Evolutionary conservation across 2,113 vertebrate genomes (phyloP).

Genomic region (Rissa tridactyla): DNA sequence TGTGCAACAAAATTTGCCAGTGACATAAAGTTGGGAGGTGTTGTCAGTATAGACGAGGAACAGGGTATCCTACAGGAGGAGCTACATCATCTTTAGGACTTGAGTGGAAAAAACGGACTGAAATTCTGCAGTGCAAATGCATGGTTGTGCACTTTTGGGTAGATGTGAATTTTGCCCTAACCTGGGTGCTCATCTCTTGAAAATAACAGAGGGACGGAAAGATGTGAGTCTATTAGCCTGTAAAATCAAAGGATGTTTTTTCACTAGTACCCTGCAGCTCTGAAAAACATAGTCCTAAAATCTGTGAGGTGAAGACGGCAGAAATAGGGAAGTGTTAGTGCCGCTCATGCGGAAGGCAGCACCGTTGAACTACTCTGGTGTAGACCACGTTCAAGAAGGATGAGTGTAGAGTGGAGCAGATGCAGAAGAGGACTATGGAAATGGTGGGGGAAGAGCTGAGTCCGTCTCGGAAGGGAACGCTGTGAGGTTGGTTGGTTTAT

Average conservation of each 20-base stretch:
- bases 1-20: not conserved
- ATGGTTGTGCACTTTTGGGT: not conserved
- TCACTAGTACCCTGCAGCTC: not conserved
- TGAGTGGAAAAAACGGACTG: not conserved
- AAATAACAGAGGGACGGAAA: not conserved
- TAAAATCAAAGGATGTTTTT: not conserved
- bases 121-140: not conserved
- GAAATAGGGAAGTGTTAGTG: not conserved
- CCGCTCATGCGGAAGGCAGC: not conserved
- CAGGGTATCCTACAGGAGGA: not conserved
- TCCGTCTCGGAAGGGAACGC: fast-evolving
- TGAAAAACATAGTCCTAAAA: not conserved
- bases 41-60: not conserved
- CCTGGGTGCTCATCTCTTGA: not conserved
- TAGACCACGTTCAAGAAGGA: not conserved
- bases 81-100: not conserved
- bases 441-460: not conserved
- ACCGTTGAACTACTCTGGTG: not conserved
- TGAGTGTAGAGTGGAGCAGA: not conserved
- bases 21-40: not conserved
- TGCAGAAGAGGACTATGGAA: not conserved
- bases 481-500: not conserved
- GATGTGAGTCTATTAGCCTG: not conserved
- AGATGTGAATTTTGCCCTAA: not conserved
- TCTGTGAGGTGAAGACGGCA: not conserved